These are phyloP conservation scores for Crotalus viridis DNA, from an alignment of 2,113 vertebrate genomes.

Conservation along the genomic window DNA sequence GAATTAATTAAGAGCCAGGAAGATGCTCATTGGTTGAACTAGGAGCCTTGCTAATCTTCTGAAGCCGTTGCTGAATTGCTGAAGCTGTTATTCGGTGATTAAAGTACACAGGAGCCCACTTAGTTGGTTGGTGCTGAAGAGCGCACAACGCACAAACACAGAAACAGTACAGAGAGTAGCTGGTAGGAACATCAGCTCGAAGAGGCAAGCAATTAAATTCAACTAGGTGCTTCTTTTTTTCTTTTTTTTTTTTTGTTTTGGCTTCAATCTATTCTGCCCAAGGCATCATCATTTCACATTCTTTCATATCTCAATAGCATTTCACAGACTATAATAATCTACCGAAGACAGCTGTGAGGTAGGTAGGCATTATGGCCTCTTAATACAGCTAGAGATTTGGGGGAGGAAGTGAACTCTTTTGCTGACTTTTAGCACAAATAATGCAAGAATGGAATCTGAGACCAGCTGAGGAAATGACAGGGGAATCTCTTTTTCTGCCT, in stretches of 20 bases:
- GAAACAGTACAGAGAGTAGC: neutral
- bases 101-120: slow-evolving; percentile 32
- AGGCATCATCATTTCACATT: neutral
- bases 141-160: neutral
- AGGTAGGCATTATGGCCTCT: neutral
- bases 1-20: slow-evolving; percentile 17
- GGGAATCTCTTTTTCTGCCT: neutral
- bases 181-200: neutral
- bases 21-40: neutral
- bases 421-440: neutral
- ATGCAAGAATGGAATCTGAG: neutral
- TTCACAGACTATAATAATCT: neutral
- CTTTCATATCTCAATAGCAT: neutral
- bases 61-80: slow-evolving; percentile 19
- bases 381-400: neutral
- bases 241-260: no score
- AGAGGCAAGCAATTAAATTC: neutral
- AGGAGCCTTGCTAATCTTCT: slow-evolving; percentile 9
- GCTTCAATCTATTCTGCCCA: neutral
- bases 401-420: neutral
- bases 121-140: slow-evolving; percentile 1
- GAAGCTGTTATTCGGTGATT: slow-evolving; percentile 23
- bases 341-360: neutral
- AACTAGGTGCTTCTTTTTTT: no score
- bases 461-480: neutral